These are phyloP conservation scores for Aphidius ervi DNA, from an alignment of 1,140 invertebrate species.

Conservation along the genomic window DNA sequence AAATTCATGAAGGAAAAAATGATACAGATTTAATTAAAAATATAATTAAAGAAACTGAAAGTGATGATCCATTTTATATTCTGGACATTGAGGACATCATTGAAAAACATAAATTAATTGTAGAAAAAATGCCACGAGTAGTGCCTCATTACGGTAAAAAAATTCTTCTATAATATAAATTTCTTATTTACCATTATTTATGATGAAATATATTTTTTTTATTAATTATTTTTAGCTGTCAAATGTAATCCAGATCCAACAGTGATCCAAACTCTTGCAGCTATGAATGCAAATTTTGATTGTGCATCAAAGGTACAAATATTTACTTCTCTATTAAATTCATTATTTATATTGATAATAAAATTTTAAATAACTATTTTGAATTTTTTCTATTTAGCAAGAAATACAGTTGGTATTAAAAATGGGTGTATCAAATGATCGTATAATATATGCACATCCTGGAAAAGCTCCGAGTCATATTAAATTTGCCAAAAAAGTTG, in stretches of 20 bases:
- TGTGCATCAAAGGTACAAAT: constrained; percentile 69
- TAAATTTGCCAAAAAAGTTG: constrained; percentile 70
- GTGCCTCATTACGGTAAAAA: constrained; percentile 60
- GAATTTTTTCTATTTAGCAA: constrained; percentile 43
- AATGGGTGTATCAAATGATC: constrained; percentile 58
- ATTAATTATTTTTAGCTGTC: constrained; percentile 55
- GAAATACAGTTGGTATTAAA: constrained; percentile 65
- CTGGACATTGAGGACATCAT: constrained; percentile 63
- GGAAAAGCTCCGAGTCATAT: constrained; percentile 89
- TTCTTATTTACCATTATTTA: constrained; percentile 25
- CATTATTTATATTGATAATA: no score
- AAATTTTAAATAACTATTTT: no score
- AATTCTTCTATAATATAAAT: not conserved
- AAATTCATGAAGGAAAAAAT: constrained; percentile 34
- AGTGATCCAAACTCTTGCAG: constrained; percentile 62
- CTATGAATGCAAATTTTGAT: constrained; percentile 68
- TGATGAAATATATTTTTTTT: constrained; percentile 19
- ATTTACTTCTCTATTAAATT: not conserved
- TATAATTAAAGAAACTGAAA: constrained; percentile 39
- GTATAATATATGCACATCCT: constrained; percentile 96
- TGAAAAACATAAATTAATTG: constrained; percentile 55
- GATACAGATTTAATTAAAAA: constrained; percentile 38
- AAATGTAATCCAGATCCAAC: constrained; percentile 70
- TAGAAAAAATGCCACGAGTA: constrained; percentile 59
- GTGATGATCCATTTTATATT: constrained; percentile 66